A percentile compares a stretch with the other conserved stretches of the same genome.
Conservation (phyloP, 2,888 invertebrate species). For the Thymelicus acteon region DNA sequence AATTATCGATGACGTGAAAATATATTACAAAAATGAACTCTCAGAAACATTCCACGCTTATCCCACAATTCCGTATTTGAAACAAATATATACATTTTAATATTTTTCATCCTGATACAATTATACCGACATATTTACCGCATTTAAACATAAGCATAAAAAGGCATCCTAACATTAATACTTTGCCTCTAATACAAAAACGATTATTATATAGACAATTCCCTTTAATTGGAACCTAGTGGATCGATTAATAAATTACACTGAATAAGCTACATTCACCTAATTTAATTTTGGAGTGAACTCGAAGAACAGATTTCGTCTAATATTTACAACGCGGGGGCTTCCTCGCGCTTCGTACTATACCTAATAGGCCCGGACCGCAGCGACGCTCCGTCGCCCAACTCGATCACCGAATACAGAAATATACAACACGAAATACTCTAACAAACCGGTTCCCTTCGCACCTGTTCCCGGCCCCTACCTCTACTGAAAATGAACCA, state of each 20-base stretch:
- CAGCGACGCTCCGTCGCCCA: not conserved
- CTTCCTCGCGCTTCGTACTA: not conserved
- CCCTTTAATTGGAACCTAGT: slow-evolving; percentile 25
- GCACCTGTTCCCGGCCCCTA: no score
- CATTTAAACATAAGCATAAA: slow-evolving; percentile 18
- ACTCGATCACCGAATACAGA: not conserved
- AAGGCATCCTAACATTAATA: slow-evolving; percentile 18
- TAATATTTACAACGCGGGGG: slow-evolving; percentile 22
- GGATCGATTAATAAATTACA: slow-evolving; percentile 12
- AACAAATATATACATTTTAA: slow-evolving; percentile 6
- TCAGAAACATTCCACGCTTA: not conserved
- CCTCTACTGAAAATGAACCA: no score
- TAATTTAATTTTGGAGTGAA: slow-evolving; percentile 7
- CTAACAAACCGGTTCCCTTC: no score
- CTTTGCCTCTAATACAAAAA: slow-evolving; percentile 19
- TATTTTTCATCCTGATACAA: not conserved
- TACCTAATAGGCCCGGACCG: slow-evolving; percentile 17
- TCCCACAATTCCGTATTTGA: not conserved
- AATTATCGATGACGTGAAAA: not conserved
- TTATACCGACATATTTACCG: not conserved
- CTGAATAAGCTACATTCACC: slow-evolving; percentile 27
- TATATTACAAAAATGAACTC: not conserved
- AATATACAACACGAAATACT: not conserved
- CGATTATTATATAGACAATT: slow-evolving; percentile 24
- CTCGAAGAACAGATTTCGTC: slow-evolving; percentile 13